Base-by-base conservation (phyloP, 2,797 vertebrate species). In the Limosa lapponica region DNA sequence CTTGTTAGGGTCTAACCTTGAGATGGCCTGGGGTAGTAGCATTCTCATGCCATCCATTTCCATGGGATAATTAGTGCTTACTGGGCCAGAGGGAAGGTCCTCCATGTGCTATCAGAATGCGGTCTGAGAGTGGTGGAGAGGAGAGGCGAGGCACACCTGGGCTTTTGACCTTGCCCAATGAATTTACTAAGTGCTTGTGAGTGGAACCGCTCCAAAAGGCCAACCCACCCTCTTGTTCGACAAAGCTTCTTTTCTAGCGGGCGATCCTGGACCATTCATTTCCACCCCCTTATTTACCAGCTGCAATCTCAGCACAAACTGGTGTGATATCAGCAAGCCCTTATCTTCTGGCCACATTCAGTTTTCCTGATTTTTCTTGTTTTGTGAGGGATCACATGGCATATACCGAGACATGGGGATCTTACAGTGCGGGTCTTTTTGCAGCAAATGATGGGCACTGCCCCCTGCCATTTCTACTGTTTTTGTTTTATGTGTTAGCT, bases 141-240 rank as follows among this genome's bases (percentile, higher is more conserved):
- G 23, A 27, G 44, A 71, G 8, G 20, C 1, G 1, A 61, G 23
- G 82, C 49, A 89, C 90, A 93, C 81, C 91, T 92, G 81, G 77
- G 70, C 66, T 96, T 65, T 96, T 96, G 92, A 93, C 94, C 83
- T 96, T 95, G 69, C 20, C 49, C 37, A 17, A 1, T 23, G 89
- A 81, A 58, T 52, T 18, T 6, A 61, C 34, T 5, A 15, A 80
- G 27, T 16, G 54, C 70, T 36, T n/a, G 13, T 71, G 77, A 79
- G 78, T 36, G 54, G 83, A 69, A 30, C 39, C 2, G 2, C 86
- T 94, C 70, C 72, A 89, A 27, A 87, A 66, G 80, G 25, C 44
- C 61, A 75, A 52, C 85, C 67, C 39, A 39, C 3, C 9, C 28
- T 87, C 61, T 78, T 74, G 57, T 87, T 52, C 6, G 0, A 28